These are phyloP conservation scores for Cettia cetti DNA, from an alignment of 2,113 vertebrate genomes.

Conservation along the genomic window DNA sequence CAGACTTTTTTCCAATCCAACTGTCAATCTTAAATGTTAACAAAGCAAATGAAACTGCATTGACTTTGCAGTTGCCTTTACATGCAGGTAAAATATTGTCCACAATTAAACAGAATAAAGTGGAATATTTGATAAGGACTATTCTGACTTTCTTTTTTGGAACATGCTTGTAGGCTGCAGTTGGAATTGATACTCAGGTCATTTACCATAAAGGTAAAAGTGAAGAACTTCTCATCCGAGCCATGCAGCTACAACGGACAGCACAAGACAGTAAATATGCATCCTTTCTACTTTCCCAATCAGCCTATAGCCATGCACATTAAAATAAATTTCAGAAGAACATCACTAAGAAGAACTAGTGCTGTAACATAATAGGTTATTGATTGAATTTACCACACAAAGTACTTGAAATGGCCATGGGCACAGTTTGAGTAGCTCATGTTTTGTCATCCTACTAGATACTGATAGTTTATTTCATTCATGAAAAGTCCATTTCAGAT, in stretches of 20 bases:
- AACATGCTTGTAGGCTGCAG: conserved; percentile 75
- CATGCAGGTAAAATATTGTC: not conserved
- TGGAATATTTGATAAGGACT: not conserved
- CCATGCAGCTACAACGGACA: conserved; percentile 71
- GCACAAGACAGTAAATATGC: conserved; percentile 75
- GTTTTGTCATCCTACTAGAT: not conserved
- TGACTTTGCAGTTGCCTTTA: not conserved
- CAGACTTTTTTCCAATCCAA: not conserved
- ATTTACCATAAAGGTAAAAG: conserved; percentile 80
- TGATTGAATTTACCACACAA: not conserved
- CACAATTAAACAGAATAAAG: not conserved
- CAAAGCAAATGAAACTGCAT: not conserved
- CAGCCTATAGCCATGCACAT: not conserved
- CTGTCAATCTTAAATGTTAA: not conserved
- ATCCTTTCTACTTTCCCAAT: not conserved
- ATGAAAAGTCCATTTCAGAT: not conserved
- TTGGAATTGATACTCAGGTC: conserved; percentile 82
- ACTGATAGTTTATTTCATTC: not conserved
- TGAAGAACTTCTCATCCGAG: conserved; percentile 76
- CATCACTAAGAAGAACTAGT: not conserved
- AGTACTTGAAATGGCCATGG: not conserved
- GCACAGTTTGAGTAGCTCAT: not conserved
- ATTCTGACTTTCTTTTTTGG: conserved; percentile 15
- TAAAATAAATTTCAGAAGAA: conserved; percentile 4
- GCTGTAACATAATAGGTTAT: not conserved